Conservation (phyloP, 2,797 vertebrate species). For the Sebastolobus alascanus region DNA sequence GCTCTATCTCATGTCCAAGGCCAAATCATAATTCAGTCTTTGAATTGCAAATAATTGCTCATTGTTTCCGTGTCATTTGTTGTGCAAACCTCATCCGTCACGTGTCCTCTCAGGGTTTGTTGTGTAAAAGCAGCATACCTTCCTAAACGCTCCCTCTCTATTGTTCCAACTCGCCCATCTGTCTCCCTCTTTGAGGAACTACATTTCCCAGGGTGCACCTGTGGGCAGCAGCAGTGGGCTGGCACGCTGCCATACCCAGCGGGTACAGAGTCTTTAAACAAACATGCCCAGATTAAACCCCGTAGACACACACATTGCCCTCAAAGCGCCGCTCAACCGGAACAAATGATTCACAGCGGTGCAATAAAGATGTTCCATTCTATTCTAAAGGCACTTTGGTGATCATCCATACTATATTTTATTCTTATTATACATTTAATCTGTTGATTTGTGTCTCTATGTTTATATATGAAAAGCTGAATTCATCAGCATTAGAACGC, state of each 20-base stretch:
- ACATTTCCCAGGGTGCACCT: constrained; percentile 61
- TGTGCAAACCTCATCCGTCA: constrained; percentile 58
- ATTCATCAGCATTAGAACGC: too few relatives aligned
- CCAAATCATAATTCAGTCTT: constrained; percentile 43
- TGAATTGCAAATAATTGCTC: constrained; percentile 72
- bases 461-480: neutral
- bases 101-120: constrained; percentile 28
- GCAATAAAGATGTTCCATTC: too few relatives aligned
- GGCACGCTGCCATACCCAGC: constrained; percentile 4
- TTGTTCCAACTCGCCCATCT: constrained; percentile 9
- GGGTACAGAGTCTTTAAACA: constrained; percentile 16
- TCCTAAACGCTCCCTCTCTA: constrained; percentile 7
- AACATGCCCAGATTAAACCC: neutral
- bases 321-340: too few relatives aligned
- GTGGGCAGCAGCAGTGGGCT: neutral
- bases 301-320: neutral
- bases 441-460: neutral
- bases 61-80: constrained; percentile 65
- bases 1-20: constrained; percentile 16
- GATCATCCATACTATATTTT: too few relatives aligned
- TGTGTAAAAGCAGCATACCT: constrained; percentile 10
- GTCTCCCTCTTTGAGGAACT: constrained; percentile 27
- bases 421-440: neutral
- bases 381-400: too few relatives aligned
- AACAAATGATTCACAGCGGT: too few relatives aligned